Evolutionary conservation across 1,140 invertebrate genomes (phyloP).

Genomic region (Bradysia coprophila): DNA sequence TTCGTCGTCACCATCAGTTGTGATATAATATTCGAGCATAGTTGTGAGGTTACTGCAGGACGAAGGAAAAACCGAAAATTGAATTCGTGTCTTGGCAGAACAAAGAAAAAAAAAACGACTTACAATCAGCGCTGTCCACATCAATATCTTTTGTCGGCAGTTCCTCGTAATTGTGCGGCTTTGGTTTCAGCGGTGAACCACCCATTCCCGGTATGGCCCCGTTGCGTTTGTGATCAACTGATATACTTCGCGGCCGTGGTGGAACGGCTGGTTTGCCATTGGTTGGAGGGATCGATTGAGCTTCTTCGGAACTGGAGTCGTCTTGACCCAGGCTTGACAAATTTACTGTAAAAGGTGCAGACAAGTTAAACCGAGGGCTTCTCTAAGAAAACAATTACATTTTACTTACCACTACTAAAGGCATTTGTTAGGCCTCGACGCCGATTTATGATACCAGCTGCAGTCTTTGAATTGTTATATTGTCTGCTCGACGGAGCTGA

Average conservation of each 20-base stretch:
- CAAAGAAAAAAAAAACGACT: background rate
- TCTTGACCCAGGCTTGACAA: conserved; percentile 46
- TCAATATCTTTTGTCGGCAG: conserved; percentile 3
- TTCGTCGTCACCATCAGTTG: conserved; percentile 22
- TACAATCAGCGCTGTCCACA: conserved; percentile 2
- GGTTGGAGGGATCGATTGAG: conserved; percentile 15
- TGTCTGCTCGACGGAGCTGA: conserved; percentile 12
- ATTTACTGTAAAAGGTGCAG: conserved; percentile 27
- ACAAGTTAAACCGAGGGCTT: background rate
- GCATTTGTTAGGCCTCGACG: conserved; percentile 37
- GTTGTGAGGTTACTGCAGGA: conserved; percentile 20
- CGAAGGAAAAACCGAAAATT: conserved; percentile 1
- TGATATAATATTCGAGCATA: conserved; percentile 21
- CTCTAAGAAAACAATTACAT: background rate
- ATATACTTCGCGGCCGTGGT: conserved; percentile 30
- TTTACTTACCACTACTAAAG: conserved; percentile 39
- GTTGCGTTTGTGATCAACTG: conserved; percentile 16
- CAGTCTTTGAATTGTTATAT: conserved; percentile 19
- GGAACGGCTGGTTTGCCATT: conserved; percentile 35
- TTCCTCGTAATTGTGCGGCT: background rate
- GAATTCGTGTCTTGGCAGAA: background rate
- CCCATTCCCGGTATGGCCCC: background rate
- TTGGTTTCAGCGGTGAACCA: background rate
- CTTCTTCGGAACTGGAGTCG: conserved; percentile 58
- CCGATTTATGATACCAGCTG: conserved; percentile 24